Evolutionary conservation across 2,113 vertebrate species (phyloP).

Genomic region (Gallinago media): DNA sequence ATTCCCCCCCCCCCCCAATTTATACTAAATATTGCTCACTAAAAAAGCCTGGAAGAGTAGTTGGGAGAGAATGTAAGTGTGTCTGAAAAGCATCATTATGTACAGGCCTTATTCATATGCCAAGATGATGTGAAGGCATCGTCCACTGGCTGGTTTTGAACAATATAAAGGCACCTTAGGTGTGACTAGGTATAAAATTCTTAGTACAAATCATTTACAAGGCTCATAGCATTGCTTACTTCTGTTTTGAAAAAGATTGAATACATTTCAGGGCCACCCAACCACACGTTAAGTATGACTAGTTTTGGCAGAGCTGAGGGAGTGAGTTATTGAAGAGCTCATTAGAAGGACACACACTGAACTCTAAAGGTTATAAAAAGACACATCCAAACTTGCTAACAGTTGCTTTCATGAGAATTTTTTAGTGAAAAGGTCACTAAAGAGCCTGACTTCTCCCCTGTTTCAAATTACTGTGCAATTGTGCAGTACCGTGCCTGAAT

Average conservation of each 20-base stretch:
- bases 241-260: background rate
- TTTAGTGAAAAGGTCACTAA: conserved; percentile 62
- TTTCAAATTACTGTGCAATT: conserved; percentile 47
- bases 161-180: background rate
- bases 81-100: background rate
- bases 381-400: conserved; percentile 31
- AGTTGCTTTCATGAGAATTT: conserved; percentile 40
- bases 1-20: background rate
- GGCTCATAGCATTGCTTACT: background rate
- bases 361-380: conserved; percentile 40
- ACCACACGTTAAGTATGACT: background rate
- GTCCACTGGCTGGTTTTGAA: background rate
- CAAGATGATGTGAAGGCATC: background rate
- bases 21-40: background rate
- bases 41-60: background rate
- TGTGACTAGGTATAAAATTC: background rate
- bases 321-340: background rate
- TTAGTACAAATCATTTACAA: background rate
- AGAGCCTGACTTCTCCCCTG: conserved; percentile 35
- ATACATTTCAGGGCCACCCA: background rate
- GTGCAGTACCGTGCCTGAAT: background rate
- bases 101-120: background rate
- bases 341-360: conserved; percentile 5
- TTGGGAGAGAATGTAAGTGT: background rate
- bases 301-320: background rate